phyloP scores from a whole-genome alignment of 1,140 invertebrate species.

The Asobara japonica region DNA sequence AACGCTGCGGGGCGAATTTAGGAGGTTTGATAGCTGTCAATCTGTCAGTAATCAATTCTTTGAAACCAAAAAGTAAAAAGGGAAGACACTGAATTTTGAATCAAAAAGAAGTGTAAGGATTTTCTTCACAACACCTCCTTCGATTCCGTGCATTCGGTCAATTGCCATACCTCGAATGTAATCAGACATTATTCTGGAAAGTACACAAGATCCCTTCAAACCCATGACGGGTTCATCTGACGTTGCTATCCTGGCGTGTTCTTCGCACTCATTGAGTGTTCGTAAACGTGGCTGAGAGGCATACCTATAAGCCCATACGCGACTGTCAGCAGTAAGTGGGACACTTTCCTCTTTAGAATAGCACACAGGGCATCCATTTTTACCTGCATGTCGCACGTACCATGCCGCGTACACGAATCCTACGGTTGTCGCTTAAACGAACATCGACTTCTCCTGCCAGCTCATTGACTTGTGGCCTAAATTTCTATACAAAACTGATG shows the following conservation, averaged over 20 bases:
- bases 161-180: conserved; percentile 29
- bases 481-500: not conserved
- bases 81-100: conserved; percentile 3
- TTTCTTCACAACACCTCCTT: conserved; percentile 17
- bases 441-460: not conserved
- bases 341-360: not conserved
- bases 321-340: not conserved
- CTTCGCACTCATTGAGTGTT: conserved; percentile 1
- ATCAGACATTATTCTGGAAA: conserved; percentile 24
- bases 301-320: conserved; percentile 3
- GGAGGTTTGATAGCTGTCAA: conserved; percentile 35
- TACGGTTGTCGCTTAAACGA: not conserved
- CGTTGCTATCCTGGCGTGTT: conserved; percentile 16
- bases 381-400: conserved; percentile 1
- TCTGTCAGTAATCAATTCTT: not conserved
- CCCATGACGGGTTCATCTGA: conserved; percentile 4
- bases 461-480: conserved; percentile 1
- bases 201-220: conserved; percentile 25
- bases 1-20: conserved; percentile 34
- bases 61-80: conserved; percentile 20
- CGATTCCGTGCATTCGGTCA: conserved; percentile 31
- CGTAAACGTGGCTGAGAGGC: not conserved
- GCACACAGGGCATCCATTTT: conserved; percentile 23
- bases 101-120: conserved; percentile 19
- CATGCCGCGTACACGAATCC: conserved; percentile 21